A percentile compares a stretch with the other conserved stretches of the same genome.
Conservation (phyloP, 1,140 invertebrate species). For the Sitobion miscanthi region DNA sequence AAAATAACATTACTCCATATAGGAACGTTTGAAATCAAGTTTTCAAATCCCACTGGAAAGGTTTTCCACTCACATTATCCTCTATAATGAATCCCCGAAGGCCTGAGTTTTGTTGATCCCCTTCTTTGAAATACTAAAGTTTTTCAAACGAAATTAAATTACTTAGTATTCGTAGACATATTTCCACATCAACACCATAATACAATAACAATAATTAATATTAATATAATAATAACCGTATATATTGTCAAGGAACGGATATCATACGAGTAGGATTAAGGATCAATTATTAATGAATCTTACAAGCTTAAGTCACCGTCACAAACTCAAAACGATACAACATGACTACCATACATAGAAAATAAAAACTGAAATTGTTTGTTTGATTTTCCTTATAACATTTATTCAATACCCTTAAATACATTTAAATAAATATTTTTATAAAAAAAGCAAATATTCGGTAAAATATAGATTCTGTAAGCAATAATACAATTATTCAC, state of each 20-base stretch:
- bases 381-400: not conserved
- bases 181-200: not conserved
- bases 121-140: constrained; percentile 6
- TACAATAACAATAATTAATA: not conserved
- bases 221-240: not conserved
- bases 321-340: not conserved
- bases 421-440: not conserved
- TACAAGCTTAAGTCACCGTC: not conserved
- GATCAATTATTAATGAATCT: not conserved
- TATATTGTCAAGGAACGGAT: not conserved
- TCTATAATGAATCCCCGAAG: not conserved
- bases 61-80: not conserved
- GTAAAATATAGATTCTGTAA: not conserved
- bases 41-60: not conserved
- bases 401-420: not conserved
- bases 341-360: not conserved
- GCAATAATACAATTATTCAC: not conserved
- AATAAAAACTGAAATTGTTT: not conserved
- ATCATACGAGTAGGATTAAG: not conserved
- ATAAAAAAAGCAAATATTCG: not conserved
- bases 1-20: constrained; percentile 1
- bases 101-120: not conserved
- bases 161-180: not conserved
- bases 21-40: constrained; percentile 6
- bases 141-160: not conserved